Evolutionary conservation across 1,140 invertebrate species (phyloP).

Genomic region (Psilanteris sp.): DNA sequence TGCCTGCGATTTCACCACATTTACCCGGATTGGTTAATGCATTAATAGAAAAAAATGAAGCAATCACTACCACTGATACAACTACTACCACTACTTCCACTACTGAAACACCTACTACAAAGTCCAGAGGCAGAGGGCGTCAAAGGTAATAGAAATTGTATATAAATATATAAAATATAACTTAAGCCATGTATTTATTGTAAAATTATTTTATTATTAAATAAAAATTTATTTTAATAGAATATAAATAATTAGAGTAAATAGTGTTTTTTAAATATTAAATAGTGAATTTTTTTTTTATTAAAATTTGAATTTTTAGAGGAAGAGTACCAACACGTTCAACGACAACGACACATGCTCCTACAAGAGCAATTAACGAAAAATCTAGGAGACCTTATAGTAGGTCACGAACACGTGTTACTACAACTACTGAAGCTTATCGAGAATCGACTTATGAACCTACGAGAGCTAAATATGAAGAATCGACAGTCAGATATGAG

Average conservation of each 20-base stretch:
- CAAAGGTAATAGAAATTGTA: too few species aligned
- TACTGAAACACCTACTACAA: constrained; percentile 69
- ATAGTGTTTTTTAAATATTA: too few species aligned
- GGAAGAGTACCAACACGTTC: constrained; percentile 65
- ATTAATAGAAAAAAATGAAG: constrained; percentile 78
- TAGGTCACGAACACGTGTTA: constrained; percentile 72
- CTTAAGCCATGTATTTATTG: too few species aligned
- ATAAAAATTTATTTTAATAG: too few species aligned
- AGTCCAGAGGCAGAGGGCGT: constrained; percentile 66
- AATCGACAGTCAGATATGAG: constrained; percentile 68
- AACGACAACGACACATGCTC: constrained; percentile 59
- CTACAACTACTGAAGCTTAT: constrained; percentile 73
- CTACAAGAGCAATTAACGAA: constrained; percentile 61
- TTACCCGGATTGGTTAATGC: constrained; percentile 83
- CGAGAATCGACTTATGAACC: constrained; percentile 71
- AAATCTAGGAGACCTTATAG: constrained; percentile 71
- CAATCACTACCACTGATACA: constrained; percentile 59
- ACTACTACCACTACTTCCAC: constrained; percentile 63
- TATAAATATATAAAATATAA: too few species aligned
- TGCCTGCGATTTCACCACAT: constrained; percentile 81
- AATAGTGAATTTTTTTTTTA: neutral
- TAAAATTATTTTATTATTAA: too few species aligned
- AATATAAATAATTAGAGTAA: too few species aligned
- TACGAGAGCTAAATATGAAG: constrained; percentile 67
- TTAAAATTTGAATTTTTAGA: constrained; percentile 58